Base-by-base conservation (phyloP, 2,888 invertebrate species). In the Cordilura impudica region DNA sequence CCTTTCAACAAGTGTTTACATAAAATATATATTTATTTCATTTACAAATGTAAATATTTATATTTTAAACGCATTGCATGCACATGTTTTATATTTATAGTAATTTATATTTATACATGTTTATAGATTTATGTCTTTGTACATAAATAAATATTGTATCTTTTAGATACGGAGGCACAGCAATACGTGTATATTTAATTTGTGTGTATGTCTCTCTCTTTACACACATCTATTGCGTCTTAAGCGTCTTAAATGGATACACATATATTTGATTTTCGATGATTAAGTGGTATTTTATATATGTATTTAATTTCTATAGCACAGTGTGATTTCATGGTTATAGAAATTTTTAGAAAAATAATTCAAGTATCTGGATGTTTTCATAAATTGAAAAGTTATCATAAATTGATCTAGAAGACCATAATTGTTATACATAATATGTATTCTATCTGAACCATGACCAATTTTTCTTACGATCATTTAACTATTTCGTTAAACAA, bases 1-100 rank as follows among this genome's bases (percentile, higher is more conserved):
- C 54, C 65, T 56, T 65, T 56, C 18, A 45, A 63, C 31, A 76
- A 76, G 58, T 76, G 70, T 65, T 76, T 76, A 76, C 58, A 58
- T 76, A 35, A 63, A 58, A 60, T 70, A 54, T 21, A 14, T 53
- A n/a, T 39, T 39, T 39, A n/a, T 35, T n/a, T 65, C 26, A 29
- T 71, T 71, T 29, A 21, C 0, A 65, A 65, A 51, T 66, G 49
- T 58, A 76, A 70, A 66, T 66, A 70, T 66, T 76, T 76, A 54
- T 56, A 60, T 65, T 76, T 65, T 49, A 8, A 69, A 56, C 39
- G 45, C 43, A 51, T 70, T 54, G 43, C 19, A 18, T 76, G 53
- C 53, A 71, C 53, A 71, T 60, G 76, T 45, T 71, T 67, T 39
- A 23, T 65, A 60, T 58, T 47, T 61, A 39, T 67, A 53, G 47